Evolutionary conservation across 1,140 invertebrate genomes (phyloP), one percentile per base, ranked within the genome.

Genomic region (Aporrectodea caliginosa): DNA sequence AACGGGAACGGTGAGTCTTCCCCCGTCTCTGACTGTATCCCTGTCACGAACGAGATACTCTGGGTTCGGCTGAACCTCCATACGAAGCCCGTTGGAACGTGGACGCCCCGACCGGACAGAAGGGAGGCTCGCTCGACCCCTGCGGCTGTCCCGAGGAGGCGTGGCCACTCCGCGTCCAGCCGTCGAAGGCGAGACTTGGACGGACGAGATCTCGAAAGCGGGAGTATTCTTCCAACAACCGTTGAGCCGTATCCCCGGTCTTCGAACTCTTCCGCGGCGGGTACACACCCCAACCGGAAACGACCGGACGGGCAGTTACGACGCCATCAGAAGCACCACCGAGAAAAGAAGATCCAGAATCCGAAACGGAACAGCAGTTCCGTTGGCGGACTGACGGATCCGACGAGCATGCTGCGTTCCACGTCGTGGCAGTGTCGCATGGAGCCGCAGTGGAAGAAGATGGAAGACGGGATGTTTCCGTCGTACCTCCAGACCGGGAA

Each of bases 391-490:
- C 6, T n/a, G n/a, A n/a, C n/a, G n/a, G n/a, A n/a, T n/a, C n/a
- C n/a, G n/a, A n/a, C n/a, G n/a, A n/a, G n/a, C n/a, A n/a, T n/a
- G 43, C 43, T 22, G 43, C 43, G 43, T 58, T 22, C n/a, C 43
- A 12, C 22, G 6, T 35, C 75, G 35, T 77, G 75, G 75, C 35
- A 68, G 22, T 77, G 75, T 33, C 35, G 68, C 2, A 27, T 77
- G 35, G 22, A 43, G 16, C 35, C 75, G 75, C 2, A 27, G 22
- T 77, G 75, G 75, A 2, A 27, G 22, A 43, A 68, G 35, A 77
- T 77, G 75, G n/a, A 33, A 1, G n/a, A n/a, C 75, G 75, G 58
- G 2, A 77, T 68, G 34, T 77, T 77, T 35, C 75, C 75, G 1
- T 35, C 35, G 2, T 77, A 77, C 75, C 34, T 77, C 2, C 75